phyloP scores from a whole-genome alignment of 2,888 invertebrate genomes.

The Lasioglossum morio region DNA sequence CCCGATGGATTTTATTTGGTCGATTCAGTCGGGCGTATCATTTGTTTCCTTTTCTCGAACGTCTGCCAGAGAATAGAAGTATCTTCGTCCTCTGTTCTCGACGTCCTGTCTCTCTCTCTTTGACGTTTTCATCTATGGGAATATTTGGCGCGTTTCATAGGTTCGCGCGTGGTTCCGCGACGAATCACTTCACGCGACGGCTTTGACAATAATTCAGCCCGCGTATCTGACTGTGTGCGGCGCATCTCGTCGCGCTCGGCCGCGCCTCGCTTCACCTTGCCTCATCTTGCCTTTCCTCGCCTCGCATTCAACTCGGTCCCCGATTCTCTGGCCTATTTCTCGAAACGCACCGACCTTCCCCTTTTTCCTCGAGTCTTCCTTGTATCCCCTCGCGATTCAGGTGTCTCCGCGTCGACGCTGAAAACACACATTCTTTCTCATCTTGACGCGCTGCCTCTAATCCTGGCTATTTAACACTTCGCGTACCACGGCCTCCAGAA shows the following conservation, averaged over 20 bases:
- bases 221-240: conserved; percentile 1
- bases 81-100: not conserved
- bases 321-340: conserved; percentile 35
- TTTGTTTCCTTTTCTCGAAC: conserved; percentile 28
- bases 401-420: not conserved
- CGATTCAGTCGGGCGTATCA: conserved; percentile 12
- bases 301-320: conserved; percentile 19
- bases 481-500: not conserved
- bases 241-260: conserved; percentile 13
- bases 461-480: not conserved
- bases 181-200: conserved; percentile 20
- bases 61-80: conserved; percentile 7
- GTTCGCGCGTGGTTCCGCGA: not conserved
- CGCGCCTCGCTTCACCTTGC: not conserved
- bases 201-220: conserved; percentile 37
- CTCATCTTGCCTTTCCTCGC: not conserved
- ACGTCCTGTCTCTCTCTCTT: not conserved
- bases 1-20: conserved; percentile 28
- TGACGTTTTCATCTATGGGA: conserved; percentile 40
- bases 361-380: not conserved
- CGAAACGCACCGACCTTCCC: conserved; percentile 16
- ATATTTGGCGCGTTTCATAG: conserved; percentile 35
- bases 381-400: conserved; percentile 1
- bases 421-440: conserved; percentile 22
- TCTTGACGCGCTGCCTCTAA: not conserved